A percentile compares a stretch with the other conserved stretches of the same genome.
Evolutionary conservation across 2,113 vertebrate species (phyloP).

Genomic region (Strix uralensis): DNA sequence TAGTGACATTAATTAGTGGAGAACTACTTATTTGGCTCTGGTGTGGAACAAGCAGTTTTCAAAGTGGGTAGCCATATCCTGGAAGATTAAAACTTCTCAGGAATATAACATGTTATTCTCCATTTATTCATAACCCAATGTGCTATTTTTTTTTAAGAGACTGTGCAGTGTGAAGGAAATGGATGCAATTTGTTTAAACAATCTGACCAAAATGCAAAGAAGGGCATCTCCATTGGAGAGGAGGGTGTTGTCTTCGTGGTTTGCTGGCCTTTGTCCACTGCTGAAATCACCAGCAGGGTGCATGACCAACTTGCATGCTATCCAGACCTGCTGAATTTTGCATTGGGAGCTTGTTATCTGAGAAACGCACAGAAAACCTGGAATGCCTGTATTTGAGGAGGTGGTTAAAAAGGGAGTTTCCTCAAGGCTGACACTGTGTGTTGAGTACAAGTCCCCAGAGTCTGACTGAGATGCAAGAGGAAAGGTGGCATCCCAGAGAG

Average conservation of each 20-base stretch:
- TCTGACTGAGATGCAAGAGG: not conserved
- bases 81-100: not conserved
- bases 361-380: not conserved
- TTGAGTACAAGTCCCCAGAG: not conserved
- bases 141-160: not conserved
- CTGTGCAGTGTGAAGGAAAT: not conserved
- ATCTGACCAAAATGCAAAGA: not conserved
- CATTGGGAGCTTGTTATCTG: not conserved
- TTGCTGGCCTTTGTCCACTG: not conserved
- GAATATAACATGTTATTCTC: not conserved
- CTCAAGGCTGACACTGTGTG: not conserved
- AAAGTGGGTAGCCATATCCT: not conserved
- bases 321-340: not conserved
- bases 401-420: not conserved
- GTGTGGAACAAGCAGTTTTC: not conserved
- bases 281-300: not conserved
- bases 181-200: not conserved
- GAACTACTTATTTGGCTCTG: not conserved
- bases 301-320: rapidly evolving
- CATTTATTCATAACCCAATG: not conserved
- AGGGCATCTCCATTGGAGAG: not conserved
- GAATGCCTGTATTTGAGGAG: not conserved
- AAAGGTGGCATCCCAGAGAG: not conserved
- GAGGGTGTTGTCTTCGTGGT: not conserved
- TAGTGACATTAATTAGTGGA: not conserved